Evolutionary conservation across 1,140 invertebrate species (phyloP), one percentile per base, ranked within the genome.

Genomic region (Heterodera schachtii): DNA sequence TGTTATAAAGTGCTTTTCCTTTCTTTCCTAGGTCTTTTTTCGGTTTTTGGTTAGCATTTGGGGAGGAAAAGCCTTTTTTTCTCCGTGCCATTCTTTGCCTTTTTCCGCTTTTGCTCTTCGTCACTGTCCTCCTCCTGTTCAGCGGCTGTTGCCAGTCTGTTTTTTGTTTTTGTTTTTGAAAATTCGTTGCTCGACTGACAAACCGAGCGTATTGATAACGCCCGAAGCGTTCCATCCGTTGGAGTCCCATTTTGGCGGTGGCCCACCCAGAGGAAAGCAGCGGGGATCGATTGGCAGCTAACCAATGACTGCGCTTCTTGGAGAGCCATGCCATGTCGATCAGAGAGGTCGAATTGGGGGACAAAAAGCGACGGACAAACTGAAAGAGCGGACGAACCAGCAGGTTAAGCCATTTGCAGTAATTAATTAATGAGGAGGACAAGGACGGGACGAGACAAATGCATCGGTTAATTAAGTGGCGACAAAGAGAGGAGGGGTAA

Each of bases 271-370:
- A 82, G 31, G 79, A 84, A 82, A 76, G 84, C 71, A 74, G 83
- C 13, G 49, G 82, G 21, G 49, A 43, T 6, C 67, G 46, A 47
- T 70, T 52, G 46, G 52, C 46, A 31, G 67, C 74, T 49, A 86
- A 60, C 83, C 83, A 86, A 21, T 81, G 74, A 41, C 64, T 85
- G 41, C 85, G 78, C 19, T 78, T 57, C 47, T 87, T 87, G n/a
- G 85, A 86, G 44, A 86, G 83, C 85, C 85, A 86, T 9, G 86
- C 84, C 85, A 86, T 86, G 49, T 86, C 85, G 70, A 86, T 86
- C 41, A 86, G 67, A 5, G 85, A 85, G 16, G 85, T 86, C 47
- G 85, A 60, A 71, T 66, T 49, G 44, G 75, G 64, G 52, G 49
- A 66, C 9, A 86, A 70, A 67, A 83, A 76, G 52, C 86, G 86